Evolutionary conservation across 2,797 vertebrate genomes (phyloP).

Genomic region (Pogoniulus pusillus): DNA sequence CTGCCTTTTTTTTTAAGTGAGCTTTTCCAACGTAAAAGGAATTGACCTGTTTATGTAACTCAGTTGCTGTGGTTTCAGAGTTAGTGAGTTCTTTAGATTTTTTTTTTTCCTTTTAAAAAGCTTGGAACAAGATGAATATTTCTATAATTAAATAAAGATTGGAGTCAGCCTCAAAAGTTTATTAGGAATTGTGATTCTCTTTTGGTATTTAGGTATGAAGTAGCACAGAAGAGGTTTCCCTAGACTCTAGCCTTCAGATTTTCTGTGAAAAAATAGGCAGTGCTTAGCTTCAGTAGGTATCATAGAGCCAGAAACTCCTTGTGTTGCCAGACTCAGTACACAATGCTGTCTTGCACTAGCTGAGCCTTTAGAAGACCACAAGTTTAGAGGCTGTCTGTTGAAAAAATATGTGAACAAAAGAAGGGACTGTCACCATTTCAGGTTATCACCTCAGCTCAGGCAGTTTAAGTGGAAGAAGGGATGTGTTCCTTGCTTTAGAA

Average conservation of each 20-base stretch:
- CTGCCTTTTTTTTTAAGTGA: not conserved
- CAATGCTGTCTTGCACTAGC: not conserved
- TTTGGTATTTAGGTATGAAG: not conserved
- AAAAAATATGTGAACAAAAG: not conserved
- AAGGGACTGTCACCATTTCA: not conserved
- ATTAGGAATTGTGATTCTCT: not conserved
- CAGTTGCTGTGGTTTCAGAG: not conserved
- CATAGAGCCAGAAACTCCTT: rapidly evolving
- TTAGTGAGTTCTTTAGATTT: not conserved
- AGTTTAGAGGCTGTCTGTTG: not conserved
- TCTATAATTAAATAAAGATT: not conserved
- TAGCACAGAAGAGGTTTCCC: not conserved
- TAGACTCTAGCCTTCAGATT: not conserved
- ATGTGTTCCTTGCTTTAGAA: not conserved
- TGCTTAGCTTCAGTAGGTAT: not conserved
- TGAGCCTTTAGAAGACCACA: not conserved
- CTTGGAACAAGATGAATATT: not conserved
- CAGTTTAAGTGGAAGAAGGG: not conserved
- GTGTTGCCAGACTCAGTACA: not conserved
- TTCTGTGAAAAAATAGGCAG: not conserved
- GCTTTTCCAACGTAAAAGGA: not conserved
- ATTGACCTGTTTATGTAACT: not conserved
- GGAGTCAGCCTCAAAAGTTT: not conserved
- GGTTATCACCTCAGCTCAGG: not conserved
- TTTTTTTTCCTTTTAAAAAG: not conserved